Evolutionary conservation across 2,113 vertebrate genomes (phyloP).

Genomic region (Hippopotamus amphibius): DNA sequence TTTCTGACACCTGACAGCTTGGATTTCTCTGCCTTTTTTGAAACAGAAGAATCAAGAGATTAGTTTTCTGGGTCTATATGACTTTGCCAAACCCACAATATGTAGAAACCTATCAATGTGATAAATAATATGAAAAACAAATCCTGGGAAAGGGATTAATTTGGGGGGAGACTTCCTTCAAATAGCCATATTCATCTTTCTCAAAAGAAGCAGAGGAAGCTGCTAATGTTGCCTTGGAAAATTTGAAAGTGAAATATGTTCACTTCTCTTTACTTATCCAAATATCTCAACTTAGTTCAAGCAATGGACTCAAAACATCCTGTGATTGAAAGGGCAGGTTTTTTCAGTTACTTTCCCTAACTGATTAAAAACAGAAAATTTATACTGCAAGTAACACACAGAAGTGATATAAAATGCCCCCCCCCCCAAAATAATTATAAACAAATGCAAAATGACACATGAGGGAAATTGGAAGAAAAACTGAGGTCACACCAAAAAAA

Average conservation of each 20-base stretch:
- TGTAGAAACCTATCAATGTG: constrained; percentile 50
- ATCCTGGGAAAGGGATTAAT: constrained; percentile 50
- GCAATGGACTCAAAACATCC: constrained; percentile 62
- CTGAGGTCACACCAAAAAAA: background rate
- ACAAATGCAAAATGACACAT: constrained; percentile 53
- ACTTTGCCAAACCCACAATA: constrained; percentile 21
- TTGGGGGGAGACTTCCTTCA: constrained; percentile 49
- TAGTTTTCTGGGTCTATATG: background rate
- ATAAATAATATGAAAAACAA: constrained; percentile 67
- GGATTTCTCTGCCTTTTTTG: constrained; percentile 37
- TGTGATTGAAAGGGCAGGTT: constrained; percentile 53
- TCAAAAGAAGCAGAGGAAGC: constrained; percentile 56
- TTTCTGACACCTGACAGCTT: constrained; percentile 50
- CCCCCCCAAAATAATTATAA: background rate
- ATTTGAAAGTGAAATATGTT: constrained; percentile 65
- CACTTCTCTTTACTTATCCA: constrained; percentile 64
- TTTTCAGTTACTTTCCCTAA: constrained; percentile 48
- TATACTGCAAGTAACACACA: constrained; percentile 22
- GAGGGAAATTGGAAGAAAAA: constrained; percentile 28
- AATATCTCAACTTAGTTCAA: constrained; percentile 58
- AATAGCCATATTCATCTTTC: constrained; percentile 59
- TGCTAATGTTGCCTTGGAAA: constrained; percentile 61
- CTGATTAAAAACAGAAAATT: constrained; percentile 73
- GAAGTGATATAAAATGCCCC: constrained; percentile 33
- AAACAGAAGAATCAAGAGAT: constrained; percentile 40